phyloP scores from a whole-genome alignment of 2,113 vertebrate genomes.

The Microcebus lehilahytsara region DNA sequence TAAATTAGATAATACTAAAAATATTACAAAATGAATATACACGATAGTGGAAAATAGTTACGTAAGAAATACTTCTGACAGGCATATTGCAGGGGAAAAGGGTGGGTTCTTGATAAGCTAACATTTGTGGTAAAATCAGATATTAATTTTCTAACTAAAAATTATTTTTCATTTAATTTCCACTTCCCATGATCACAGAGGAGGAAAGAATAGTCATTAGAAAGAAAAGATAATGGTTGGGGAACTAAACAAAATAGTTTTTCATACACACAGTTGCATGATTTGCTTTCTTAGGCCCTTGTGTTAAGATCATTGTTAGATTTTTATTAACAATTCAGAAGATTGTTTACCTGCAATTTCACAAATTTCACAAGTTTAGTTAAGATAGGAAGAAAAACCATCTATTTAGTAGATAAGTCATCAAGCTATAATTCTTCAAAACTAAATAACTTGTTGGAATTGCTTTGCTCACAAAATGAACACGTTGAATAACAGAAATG shows the following conservation, averaged over 20 bases:
- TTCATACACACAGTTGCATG: too few species aligned
- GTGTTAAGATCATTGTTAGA: background rate
- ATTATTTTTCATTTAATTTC: background rate
- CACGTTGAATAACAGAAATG: background rate
- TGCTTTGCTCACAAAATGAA: background rate
- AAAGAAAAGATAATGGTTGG: too few species aligned
- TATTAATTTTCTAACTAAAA: background rate
- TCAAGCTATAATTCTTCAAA: background rate
- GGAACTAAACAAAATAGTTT: too few species aligned
- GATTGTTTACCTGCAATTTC: background rate
- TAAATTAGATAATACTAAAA: background rate
- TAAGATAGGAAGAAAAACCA: background rate
- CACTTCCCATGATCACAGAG: background rate
- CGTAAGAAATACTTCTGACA: background rate
- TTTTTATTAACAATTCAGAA: background rate
- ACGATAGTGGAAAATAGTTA: background rate
- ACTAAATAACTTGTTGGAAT: background rate
- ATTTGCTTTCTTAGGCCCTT: background rate
- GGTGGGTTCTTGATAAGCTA: background rate
- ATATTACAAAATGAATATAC: background rate
- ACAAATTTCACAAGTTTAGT: slow-evolving; percentile 3
- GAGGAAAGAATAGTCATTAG: too few species aligned
- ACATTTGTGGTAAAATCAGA: background rate
- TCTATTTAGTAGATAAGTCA: background rate
- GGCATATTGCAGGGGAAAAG: background rate